phyloP scores from a whole-genome alignment of 2,888 invertebrate species.

The Gymnosoma rotundatum region DNA sequence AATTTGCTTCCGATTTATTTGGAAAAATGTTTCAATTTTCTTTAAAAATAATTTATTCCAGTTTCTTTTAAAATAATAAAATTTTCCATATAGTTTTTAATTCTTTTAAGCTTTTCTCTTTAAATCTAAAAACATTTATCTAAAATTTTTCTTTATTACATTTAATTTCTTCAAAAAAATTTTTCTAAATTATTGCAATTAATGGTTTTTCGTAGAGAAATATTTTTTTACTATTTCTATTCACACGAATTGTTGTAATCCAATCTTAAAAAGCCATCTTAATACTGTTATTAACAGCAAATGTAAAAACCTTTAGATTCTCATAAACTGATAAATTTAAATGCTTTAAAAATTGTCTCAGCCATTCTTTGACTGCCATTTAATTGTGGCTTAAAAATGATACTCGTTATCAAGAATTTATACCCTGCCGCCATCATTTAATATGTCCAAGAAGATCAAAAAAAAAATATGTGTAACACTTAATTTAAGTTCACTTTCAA shows the following conservation, averaged over 20 bases:
- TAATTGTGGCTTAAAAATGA: constrained; percentile 47
- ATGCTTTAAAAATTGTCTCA: constrained; percentile 32
- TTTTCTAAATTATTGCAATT: no score
- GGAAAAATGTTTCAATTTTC: no score
- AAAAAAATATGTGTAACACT: constrained; percentile 50
- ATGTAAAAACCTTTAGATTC: constrained; percentile 7
- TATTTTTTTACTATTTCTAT: no score
- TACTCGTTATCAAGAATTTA: constrained; percentile 30
- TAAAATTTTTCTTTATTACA: no score
- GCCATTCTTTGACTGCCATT: constrained; percentile 34
- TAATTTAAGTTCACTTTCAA: constrained; percentile 52
- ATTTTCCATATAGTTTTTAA: no score
- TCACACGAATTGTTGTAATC: not conserved
- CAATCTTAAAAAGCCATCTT: not conserved
- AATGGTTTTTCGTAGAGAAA: not conserved
- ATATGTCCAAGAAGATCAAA: constrained; percentile 27
- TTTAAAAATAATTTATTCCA: no score
- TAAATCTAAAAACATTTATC: no score
- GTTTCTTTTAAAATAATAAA: no score
- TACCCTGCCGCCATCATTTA: constrained; percentile 34
- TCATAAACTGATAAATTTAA: constrained; percentile 33
- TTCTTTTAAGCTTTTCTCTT: no score
- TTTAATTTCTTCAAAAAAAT: no score
- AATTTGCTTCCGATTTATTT: no score
- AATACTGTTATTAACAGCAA: not conserved